A percentile compares a stretch with the other conserved stretches of the same genome.
Evolutionary conservation across 2,113 vertebrate species (phyloP).

Genomic region (Delphinus delphis): DNA sequence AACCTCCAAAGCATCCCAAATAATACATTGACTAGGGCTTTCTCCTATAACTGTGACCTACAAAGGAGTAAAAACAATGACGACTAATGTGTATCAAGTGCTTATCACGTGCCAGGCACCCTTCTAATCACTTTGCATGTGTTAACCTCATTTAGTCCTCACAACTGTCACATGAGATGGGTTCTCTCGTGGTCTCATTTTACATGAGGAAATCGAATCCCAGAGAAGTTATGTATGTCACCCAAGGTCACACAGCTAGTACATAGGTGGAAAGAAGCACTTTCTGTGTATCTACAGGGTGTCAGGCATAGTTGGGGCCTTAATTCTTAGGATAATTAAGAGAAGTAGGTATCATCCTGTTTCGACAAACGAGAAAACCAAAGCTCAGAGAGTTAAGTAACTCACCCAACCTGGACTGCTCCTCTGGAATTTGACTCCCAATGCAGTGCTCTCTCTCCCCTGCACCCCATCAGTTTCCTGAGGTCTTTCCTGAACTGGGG

Average conservation of each 20-base stretch:
- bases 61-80: background rate
- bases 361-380: background rate
- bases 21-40: background rate
- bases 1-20: background rate
- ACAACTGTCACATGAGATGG: background rate
- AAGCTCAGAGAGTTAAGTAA: background rate
- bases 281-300: background rate
- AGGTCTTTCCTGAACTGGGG: background rate
- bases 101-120: fast-evolving
- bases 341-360: background rate
- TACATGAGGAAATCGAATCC: background rate
- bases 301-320: background rate
- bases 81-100: background rate
- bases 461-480: background rate
- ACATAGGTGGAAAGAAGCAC: fast-evolving
- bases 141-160: background rate
- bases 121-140: fast-evolving
- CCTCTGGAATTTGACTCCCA: background rate
- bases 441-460: background rate
- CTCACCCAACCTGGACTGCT: background rate
- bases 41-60: background rate
- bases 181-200: background rate
- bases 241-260: background rate
- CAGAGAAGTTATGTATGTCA: background rate
- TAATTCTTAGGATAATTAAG: background rate